Conservation (phyloP, 2,797 vertebrate genomes). For the Cottoperca gobio region DNA sequence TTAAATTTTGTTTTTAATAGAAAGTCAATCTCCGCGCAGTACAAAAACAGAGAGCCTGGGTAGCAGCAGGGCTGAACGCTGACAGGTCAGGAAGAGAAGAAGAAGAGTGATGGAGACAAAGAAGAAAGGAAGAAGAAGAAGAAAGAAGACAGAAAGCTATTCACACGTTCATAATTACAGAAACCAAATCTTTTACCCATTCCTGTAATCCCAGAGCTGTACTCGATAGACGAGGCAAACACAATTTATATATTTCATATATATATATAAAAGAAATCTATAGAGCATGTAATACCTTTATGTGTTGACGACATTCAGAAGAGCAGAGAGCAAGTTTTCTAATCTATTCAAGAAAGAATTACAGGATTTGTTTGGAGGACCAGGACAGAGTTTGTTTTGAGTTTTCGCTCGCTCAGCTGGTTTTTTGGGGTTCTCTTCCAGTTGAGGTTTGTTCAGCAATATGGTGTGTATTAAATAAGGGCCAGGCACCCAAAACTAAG, state of each 20-base stretch:
- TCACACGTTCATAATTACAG: constrained; percentile 54
- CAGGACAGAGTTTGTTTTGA: no score
- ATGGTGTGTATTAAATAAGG: no score
- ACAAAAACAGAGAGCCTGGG: constrained; percentile 75
- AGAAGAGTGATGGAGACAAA: constrained; percentile 4
- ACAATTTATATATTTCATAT: constrained; percentile 49
- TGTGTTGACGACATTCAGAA: constrained; percentile 54
- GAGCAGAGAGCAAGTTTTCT: no score
- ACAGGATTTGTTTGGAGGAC: no score
- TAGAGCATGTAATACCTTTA: constrained; percentile 59
- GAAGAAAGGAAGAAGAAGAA: constrained; percentile 23
- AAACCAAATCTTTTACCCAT: constrained; percentile 58
- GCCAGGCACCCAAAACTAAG: no score
- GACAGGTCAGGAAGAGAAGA: constrained; percentile 38
- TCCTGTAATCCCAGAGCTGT: constrained; percentile 74
- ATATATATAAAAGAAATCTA: constrained; percentile 45
- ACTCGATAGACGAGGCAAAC: constrained; percentile 52
- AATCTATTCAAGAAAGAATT: no score
- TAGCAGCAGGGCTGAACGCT: constrained; percentile 72
- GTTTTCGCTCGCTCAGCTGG: no score
- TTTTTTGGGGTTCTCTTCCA: no score
- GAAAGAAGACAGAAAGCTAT: no score
- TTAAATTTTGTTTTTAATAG: constrained; percentile 79
- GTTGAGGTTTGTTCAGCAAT: no score
- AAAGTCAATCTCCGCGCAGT: constrained; percentile 77